These are phyloP conservation scores for Lutjanus argentimaculatus DNA, from an alignment of 2,797 vertebrate genomes.

Conservation along the genomic window DNA sequence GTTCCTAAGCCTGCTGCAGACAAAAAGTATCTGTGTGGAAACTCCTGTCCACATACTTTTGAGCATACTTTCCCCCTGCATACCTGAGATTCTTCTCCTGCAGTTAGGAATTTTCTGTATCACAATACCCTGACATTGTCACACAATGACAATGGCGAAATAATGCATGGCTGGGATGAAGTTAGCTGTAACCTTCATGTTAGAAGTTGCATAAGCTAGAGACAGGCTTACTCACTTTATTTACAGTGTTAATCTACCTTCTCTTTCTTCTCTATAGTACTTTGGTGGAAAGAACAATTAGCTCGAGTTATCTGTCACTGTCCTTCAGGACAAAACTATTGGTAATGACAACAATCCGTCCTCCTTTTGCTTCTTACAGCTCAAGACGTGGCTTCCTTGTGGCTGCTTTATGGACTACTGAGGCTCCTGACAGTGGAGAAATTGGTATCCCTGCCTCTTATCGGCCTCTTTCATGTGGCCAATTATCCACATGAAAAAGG, in stretches of 20 bases:
- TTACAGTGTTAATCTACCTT: not conserved
- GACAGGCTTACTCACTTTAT: conserved; percentile 18
- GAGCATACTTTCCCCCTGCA: not conserved
- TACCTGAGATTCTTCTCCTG: not conserved
- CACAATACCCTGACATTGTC: not conserved
- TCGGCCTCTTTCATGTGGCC: conserved; percentile 65
- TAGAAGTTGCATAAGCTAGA: not conserved
- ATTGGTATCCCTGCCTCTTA: conserved; percentile 48
- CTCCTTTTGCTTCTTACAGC: conserved; percentile 14
- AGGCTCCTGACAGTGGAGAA: conserved; percentile 33
- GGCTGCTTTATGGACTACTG: conserved; percentile 38
- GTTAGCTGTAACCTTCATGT: not conserved
- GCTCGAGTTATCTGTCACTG: conserved; percentile 21
- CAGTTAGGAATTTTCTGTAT: not conserved
- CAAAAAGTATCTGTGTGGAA: not conserved
- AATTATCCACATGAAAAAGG: conserved; percentile 69
- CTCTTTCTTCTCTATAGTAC: not conserved
- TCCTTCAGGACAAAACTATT: conserved; percentile 29
- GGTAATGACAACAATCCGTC: conserved; percentile 2
- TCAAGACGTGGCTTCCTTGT: conserved; percentile 18
- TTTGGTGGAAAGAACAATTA: conserved; percentile 19
- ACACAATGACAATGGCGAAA: too few relatives aligned
- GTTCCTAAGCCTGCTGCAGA: not conserved
- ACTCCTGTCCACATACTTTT: not conserved
- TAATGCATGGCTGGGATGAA: not conserved